A percentile compares a stretch with the other conserved stretches of the same genome.
Evolutionary conservation across 2,113 vertebrate species (phyloP).

Genomic region (Entelurus aequoreus): DNA sequence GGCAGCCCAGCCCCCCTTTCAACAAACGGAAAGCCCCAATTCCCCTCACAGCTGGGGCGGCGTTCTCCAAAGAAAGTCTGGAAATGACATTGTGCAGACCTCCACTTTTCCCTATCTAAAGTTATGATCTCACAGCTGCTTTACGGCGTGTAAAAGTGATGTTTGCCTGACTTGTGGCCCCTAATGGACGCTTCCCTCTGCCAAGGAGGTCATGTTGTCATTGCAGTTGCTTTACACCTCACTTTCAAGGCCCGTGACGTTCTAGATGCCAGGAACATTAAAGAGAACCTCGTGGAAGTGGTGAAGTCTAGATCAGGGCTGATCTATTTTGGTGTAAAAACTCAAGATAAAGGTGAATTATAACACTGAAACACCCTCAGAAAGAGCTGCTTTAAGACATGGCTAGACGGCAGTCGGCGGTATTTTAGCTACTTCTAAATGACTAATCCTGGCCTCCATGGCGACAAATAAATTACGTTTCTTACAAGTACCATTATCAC

Average conservation of each 20-base stretch:
- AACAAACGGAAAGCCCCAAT: conserved; percentile 14
- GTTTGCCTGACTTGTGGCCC: conserved; percentile 20
- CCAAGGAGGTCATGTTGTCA: conserved; percentile 1
- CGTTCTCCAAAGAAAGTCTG: conserved; percentile 9
- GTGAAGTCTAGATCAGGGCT: too few species aligned
- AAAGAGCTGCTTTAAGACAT: too few species aligned
- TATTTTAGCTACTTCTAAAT: too few species aligned
- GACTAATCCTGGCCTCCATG: too few species aligned
- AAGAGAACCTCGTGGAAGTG: neutral
- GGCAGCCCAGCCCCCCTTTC: conserved; percentile 1
- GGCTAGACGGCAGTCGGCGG: too few species aligned
- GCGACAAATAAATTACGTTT: too few species aligned
- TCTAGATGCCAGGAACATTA: neutral
- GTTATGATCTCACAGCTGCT: conserved; percentile 32
- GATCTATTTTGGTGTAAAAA: too few species aligned
- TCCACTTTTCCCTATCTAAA: conserved; percentile 2
- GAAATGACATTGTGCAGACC: conserved; percentile 19
- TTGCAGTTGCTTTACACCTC: neutral
- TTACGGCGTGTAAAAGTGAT: conserved; percentile 9
- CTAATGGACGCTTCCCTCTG: conserved; percentile 8
- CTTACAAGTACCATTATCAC: too few species aligned
- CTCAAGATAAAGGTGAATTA: too few species aligned
- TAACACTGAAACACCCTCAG: too few species aligned
- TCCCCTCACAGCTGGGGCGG: conserved; percentile 11
- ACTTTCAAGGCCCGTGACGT: neutral